phyloP scores from a whole-genome alignment of 2,888 invertebrate species.

The Cylloceria caligata region DNA sequence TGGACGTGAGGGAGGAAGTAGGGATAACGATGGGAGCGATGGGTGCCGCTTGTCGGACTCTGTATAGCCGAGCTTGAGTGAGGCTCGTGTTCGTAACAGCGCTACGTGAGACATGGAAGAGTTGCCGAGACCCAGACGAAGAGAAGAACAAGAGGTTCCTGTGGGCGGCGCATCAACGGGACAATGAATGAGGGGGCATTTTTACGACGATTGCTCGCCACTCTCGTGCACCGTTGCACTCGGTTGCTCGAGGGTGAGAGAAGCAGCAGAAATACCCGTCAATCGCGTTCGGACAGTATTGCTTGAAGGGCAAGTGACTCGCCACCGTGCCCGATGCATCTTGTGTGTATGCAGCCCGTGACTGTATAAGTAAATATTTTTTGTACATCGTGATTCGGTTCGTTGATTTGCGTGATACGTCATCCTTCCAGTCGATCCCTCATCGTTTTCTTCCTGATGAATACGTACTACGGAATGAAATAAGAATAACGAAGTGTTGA shows the following conservation, averaged over 20 bases:
- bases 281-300: constrained; percentile 66
- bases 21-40: constrained; percentile 37
- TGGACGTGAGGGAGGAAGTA: constrained; percentile 73
- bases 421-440: constrained; percentile 32
- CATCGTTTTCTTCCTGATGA: constrained; percentile 6
- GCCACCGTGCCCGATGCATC: constrained; percentile 13
- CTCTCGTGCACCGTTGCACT: constrained; percentile 54
- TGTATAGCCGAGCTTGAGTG: constrained; percentile 37
- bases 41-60: constrained; percentile 25
- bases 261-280: constrained; percentile 57
- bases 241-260: constrained; percentile 33
- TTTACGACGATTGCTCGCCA: constrained; percentile 55
- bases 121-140: constrained; percentile 18
- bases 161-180: constrained; percentile 52
- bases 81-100: constrained; percentile 42
- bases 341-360: constrained; percentile 34
- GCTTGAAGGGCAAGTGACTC: constrained; percentile 53
- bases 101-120: constrained; percentile 10
- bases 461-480: background rate
- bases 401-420: constrained; percentile 54
- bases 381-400: constrained; percentile 47
- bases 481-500: constrained; percentile 14
- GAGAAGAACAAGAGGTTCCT: constrained; percentile 25
- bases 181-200: constrained; percentile 55
- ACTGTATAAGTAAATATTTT: constrained; percentile 59